Conservation (phyloP, 1,140 invertebrate species). For the Drosophila melanogaster region Release_6_plus_ISO1_MT NT_033777.3:22919501-22920000, state of each 20-base stretch:
- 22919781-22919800: conserved; percentile 55
- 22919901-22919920: conserved; percentile 31
- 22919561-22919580: conserved; percentile 44
- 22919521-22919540: conserved; percentile 76
- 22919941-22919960: conserved; percentile 35
- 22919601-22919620: conserved; percentile 47
- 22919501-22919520: conserved; percentile 54
- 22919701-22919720: conserved; percentile 57
- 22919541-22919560: conserved; percentile 67
- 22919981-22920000: not conserved
- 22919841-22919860: conserved; percentile 36
- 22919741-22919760: conserved; percentile 54
- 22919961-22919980: not conserved
- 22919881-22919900: conserved; percentile 72
- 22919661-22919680: not conserved
- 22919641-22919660: conserved; percentile 1
- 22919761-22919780: conserved; percentile 30
- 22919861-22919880: conserved; percentile 53
- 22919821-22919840: not conserved
- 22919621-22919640: conserved; percentile 12
- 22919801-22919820: conserved; percentile 51
- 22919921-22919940: conserved; percentile 54
- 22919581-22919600: conserved; percentile 62
- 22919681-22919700: conserved; percentile 26
- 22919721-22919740: conserved; percentile 44